Conservation (phyloP, 2,888 invertebrate genomes). For the Atrina japonica region DNA sequence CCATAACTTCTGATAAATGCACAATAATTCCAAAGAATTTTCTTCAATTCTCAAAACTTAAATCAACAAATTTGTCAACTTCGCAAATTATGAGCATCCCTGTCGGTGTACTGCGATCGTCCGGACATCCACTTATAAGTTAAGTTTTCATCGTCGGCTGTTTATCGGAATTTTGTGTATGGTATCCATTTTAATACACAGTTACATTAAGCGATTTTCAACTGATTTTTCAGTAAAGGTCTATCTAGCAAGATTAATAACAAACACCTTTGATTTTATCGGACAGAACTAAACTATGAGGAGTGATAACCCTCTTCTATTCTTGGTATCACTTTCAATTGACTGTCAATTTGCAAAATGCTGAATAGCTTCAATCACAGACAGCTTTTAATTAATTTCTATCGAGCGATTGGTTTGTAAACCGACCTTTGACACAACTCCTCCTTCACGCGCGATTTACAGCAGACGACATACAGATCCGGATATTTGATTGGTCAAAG, state of each 20-base stretch:
- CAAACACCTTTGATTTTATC: constrained; percentile 17
- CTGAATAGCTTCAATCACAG: constrained; percentile 28
- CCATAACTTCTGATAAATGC: too few relatives aligned
- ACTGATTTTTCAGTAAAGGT: constrained; percentile 1
- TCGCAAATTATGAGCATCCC: neutral
- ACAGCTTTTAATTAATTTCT: constrained; percentile 38
- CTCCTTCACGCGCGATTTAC: constrained; percentile 12
- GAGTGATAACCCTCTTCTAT: constrained; percentile 14
- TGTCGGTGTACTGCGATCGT: too few relatives aligned
- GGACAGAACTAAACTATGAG: constrained; percentile 29
- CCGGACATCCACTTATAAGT: too few relatives aligned
- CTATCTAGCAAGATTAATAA: constrained; percentile 8
- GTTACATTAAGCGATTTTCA: neutral
- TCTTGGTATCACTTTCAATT: constrained; percentile 33
- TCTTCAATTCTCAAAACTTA: neutral
- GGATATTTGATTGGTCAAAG: constrained; percentile 35
- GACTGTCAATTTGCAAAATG: constrained; percentile 33
- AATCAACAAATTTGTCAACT: neutral
- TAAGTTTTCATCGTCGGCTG: too few relatives aligned
- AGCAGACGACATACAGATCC: constrained; percentile 11
- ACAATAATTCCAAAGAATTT: too few relatives aligned
- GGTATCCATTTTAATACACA: too few relatives aligned
- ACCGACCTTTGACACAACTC: constrained; percentile 22
- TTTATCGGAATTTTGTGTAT: too few relatives aligned
- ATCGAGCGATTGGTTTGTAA: constrained; percentile 32